These are phyloP conservation scores for Hirundo rustica DNA, from an alignment of 2,797 vertebrate genomes.

Conservation along the genomic window DNA sequence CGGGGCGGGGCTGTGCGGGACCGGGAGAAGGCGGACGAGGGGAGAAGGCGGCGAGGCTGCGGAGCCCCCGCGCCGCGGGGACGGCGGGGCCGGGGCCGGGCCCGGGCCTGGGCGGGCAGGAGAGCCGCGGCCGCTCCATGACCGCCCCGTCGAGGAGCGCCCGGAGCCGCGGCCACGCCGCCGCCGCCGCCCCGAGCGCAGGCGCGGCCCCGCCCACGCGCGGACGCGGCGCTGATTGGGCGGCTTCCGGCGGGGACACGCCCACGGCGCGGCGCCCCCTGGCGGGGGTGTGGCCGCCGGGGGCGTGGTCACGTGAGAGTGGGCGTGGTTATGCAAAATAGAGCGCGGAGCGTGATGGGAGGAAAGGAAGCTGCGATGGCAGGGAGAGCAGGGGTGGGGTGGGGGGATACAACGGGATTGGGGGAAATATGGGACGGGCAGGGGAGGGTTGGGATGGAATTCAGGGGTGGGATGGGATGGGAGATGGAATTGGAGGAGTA, in stretches of 20 bases:
- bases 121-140: neutral
- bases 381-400: neutral
- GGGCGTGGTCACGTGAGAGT: rapidly evolving
- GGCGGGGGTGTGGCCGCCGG: neutral
- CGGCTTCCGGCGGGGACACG: neutral
- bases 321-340: neutral
- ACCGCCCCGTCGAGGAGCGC: neutral
- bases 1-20: neutral
- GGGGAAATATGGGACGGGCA: neutral
- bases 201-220: neutral
- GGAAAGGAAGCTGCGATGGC: neutral
- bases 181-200: neutral
- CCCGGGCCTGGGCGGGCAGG: neutral
- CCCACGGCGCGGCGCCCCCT: neutral
- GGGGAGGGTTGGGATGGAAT: neutral
- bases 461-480: neutral
- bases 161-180: neutral
- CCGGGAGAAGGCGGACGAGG: neutral
- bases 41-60: neutral
- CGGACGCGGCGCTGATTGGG: neutral
- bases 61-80: neutral
- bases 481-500: neutral
- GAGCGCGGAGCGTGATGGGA: neutral
- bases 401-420: too few species aligned
- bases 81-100: neutral